phyloP scores from a whole-genome alignment of 2,888 invertebrate genomes.

The Rhamnusium bicolor region DNA sequence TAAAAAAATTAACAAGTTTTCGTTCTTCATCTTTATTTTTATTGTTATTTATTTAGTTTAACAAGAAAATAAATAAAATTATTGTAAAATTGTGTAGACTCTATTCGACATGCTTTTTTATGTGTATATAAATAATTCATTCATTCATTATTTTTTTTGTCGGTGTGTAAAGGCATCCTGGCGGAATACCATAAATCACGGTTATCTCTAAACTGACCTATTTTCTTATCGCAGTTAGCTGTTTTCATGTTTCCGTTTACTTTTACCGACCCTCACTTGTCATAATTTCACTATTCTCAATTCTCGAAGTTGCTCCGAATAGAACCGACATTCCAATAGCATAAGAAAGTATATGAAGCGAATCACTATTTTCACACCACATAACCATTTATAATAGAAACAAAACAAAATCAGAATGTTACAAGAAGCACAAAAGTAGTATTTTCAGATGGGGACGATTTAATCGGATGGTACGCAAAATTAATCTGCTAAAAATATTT shows the following conservation, averaged over 20 bases:
- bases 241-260: conserved; percentile 32
- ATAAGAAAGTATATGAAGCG: not conserved
- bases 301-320: not conserved
- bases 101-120: conserved; percentile 3
- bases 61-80: not conserved
- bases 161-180: conserved; percentile 20
- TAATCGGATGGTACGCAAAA: no score
- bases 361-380: not conserved
- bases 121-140: conserved; percentile 20
- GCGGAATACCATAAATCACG: conserved; percentile 28
- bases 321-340: not conserved
- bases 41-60: not conserved
- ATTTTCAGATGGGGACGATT: no score
- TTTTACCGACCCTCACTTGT: conserved; percentile 30
- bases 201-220: conserved; percentile 29
- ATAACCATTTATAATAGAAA: no score
- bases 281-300: conserved; percentile 28
- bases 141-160: conserved; percentile 26
- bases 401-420: no score
- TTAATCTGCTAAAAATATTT: no score
- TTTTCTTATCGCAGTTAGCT: conserved; percentile 25
- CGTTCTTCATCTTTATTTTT: no score
- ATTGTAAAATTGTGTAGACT: not conserved
- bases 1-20: no score
- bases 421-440: no score